These are phyloP conservation scores for Drosophila orosa DNA, from an alignment of 1,140 invertebrate species.

Conservation along the genomic window DNA sequence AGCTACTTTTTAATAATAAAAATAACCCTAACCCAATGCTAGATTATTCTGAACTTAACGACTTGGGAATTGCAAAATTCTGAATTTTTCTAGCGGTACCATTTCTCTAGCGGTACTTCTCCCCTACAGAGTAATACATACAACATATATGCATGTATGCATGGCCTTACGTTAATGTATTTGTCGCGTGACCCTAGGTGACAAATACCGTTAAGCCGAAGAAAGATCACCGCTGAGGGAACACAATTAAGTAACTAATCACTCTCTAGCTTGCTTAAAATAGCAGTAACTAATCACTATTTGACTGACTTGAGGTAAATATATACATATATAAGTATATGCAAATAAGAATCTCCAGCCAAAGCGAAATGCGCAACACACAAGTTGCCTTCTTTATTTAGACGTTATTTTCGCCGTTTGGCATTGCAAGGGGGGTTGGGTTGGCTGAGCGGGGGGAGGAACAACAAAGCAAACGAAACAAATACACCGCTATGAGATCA, in stretches of 20 bases:
- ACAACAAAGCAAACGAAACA: slow-evolving; percentile 34
- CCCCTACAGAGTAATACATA: not conserved
- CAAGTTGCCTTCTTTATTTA: slow-evolving; percentile 59
- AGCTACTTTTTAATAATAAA: not conserved
- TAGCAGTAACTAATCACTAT: slow-evolving; percentile 32
- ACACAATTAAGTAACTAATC: slow-evolving; percentile 58
- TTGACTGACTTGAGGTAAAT: slow-evolving; percentile 5
- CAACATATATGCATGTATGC: slow-evolving; percentile 6
- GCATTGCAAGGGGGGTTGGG: slow-evolving; percentile 22
- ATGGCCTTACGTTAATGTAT: not conserved
- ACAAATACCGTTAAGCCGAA: slow-evolving; percentile 29
- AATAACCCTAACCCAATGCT: slow-evolving; percentile 17
- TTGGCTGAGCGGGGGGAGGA: slow-evolving; percentile 14
- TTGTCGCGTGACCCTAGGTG: slow-evolving; percentile 14
- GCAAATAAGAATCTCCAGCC: slow-evolving; percentile 57
- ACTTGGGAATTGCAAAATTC: slow-evolving; percentile 4
- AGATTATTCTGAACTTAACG: not conserved
- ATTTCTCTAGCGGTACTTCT: slow-evolving; percentile 16
- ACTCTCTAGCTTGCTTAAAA: slow-evolving; percentile 7
- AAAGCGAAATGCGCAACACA: slow-evolving; percentile 69
- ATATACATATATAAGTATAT: slow-evolving; percentile 12
- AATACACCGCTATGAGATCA: slow-evolving; percentile 68
- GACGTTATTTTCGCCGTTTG: slow-evolving; percentile 44
- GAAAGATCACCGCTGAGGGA: slow-evolving; percentile 15
- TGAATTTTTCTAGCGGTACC: slow-evolving; percentile 6